Conservation (phyloP, 2,797 vertebrate genomes). For the Sebastes goodei region DNA sequence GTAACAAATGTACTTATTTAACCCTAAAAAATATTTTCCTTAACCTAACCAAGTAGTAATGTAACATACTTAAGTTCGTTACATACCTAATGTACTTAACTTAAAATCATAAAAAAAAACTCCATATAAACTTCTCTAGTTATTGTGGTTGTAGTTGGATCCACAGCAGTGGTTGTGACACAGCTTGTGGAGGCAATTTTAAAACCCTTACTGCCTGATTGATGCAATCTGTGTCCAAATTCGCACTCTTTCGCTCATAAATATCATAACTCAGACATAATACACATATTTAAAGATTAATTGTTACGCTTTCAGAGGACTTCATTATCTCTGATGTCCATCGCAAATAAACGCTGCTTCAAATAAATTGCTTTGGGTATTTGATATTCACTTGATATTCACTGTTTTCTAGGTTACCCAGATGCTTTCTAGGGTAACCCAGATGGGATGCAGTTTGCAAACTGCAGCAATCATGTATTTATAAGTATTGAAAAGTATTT, state of each 20-base stretch:
- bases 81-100: neutral
- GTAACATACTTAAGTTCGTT: neutral
- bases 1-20: neutral
- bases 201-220: neutral
- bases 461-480: neutral
- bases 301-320: neutral
- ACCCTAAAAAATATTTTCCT: neutral
- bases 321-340: neutral
- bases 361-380: constrained; percentile 5
- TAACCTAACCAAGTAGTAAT: neutral
- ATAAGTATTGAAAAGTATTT: neutral
- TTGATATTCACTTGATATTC: neutral
- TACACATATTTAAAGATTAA: neutral
- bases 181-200: neutral
- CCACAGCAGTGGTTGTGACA: neutral
- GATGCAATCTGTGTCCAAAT: neutral
- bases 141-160: neutral
- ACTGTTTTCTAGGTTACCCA: constrained; percentile 35
- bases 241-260: neutral
- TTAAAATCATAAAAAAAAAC: too few species aligned
- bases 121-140: neutral
- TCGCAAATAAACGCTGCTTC: neutral
- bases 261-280: neutral
- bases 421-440: constrained; percentile 22
- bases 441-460: neutral